phyloP scores from a whole-genome alignment of 2,888 invertebrate species.

The Tethea ocularis region DNA sequence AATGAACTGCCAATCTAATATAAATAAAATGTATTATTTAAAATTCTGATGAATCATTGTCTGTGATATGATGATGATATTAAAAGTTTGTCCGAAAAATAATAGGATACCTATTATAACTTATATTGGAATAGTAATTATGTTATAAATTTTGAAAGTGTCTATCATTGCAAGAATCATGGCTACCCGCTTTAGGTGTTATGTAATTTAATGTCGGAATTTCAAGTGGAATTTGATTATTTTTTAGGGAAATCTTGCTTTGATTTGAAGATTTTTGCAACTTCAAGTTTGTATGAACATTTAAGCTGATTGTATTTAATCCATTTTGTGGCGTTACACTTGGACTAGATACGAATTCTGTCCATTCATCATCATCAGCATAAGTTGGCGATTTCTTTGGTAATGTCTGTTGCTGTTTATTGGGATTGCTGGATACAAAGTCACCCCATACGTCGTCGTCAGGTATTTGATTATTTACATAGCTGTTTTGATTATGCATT shows the following conservation, averaged over 20 bases:
- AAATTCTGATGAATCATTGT: not conserved
- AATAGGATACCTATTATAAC: not conserved
- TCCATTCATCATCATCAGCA: conserved; percentile 78
- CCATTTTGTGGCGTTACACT: conserved; percentile 72
- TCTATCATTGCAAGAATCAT: conserved; percentile 58
- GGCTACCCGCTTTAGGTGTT: conserved; percentile 69
- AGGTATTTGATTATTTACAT: conserved; percentile 41
- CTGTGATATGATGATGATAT: not conserved
- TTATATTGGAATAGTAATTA: conserved; percentile 12
- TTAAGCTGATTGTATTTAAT: conserved; percentile 75
- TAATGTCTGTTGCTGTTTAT: conserved; percentile 43
- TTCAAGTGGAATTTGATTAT: conserved; percentile 60
- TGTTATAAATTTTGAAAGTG: conserved; percentile 83
- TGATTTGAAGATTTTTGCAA: conserved; percentile 58
- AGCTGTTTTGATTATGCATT: conserved; percentile 51
- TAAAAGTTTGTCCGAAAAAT: not conserved
- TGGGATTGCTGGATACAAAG: conserved; percentile 81
- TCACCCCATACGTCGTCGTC: conserved; percentile 86
- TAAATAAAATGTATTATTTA: too few species aligned
- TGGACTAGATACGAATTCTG: conserved; percentile 77
- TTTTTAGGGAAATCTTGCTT: conserved; percentile 54
- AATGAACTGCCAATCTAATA: too few species aligned
- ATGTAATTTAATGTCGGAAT: conserved; percentile 77
- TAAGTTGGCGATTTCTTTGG: conserved; percentile 55
- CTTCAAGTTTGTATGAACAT: conserved; percentile 73